Percentiles rank a stretch among this genome's conserved stretches.
Evolutionary conservation across 2,888 invertebrate species (phyloP).

Genomic region (Papilio gigon): DNA sequence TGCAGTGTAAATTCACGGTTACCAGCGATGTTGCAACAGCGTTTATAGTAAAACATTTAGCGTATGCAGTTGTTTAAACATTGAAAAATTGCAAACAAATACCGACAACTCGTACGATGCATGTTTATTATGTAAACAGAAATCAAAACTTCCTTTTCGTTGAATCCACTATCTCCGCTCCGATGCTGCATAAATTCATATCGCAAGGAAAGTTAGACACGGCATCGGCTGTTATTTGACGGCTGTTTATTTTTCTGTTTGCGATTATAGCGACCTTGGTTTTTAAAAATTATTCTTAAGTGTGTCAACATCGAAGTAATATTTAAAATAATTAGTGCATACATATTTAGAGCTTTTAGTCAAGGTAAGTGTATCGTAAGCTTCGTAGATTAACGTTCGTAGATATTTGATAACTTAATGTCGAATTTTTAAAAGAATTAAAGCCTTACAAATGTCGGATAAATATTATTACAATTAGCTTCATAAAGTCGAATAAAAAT

Average conservation of each 20-base stretch:
- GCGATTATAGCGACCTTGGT: neutral
- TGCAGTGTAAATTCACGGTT: neutral
- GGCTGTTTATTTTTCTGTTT: conserved; percentile 10
- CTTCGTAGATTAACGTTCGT: neutral
- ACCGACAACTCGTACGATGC: conserved; percentile 34
- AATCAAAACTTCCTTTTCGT: conserved; percentile 69
- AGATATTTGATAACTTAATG: too few relatives aligned
- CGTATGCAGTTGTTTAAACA: conserved; percentile 38
- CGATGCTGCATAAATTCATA: conserved; percentile 61
- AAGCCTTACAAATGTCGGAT: too few relatives aligned
- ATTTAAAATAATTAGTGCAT: conserved; percentile 1
- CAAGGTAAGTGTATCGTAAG: conserved; percentile 2
- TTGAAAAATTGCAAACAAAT: conserved; percentile 40
- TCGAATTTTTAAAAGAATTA: too few relatives aligned
- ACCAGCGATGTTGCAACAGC: neutral
- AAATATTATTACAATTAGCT: too few relatives aligned
- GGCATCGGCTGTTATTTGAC: conserved; percentile 45
- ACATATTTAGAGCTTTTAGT: conserved; percentile 4
- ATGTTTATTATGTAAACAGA: conserved; percentile 63
- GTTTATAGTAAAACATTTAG: conserved; percentile 10
- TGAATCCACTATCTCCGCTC: conserved; percentile 52
- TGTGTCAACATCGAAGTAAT: neutral
- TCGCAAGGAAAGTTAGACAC: conserved; percentile 56
- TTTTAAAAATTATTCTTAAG: neutral
- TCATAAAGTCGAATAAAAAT: too few relatives aligned